Evolutionary conservation across 2,113 vertebrate genomes (phyloP).

Genomic region (Anolis carolinensis): DNA sequence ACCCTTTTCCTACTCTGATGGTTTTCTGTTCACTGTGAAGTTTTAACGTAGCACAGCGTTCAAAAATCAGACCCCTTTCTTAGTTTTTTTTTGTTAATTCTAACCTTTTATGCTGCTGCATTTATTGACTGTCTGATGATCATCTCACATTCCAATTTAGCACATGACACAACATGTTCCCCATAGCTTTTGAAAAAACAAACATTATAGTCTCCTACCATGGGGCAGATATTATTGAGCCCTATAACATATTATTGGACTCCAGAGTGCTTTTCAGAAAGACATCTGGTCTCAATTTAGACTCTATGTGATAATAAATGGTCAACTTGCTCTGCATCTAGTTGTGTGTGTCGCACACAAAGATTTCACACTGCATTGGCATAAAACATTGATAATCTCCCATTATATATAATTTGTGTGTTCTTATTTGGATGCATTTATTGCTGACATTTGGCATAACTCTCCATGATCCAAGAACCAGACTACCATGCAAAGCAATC

Average conservation of each 20-base stretch:
- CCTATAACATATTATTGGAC: background rate
- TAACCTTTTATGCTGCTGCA: background rate
- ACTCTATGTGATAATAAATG: background rate
- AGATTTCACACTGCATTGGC: background rate
- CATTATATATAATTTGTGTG: background rate
- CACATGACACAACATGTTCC: background rate
- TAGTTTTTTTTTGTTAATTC: background rate
- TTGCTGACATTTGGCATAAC: background rate
- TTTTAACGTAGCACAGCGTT: background rate
- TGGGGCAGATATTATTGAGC: background rate
- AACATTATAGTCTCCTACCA: background rate
- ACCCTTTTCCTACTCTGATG: background rate
- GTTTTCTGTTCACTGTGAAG: background rate
- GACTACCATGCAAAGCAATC: background rate
- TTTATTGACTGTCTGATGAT: background rate
- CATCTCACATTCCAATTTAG: background rate
- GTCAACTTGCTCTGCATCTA: background rate
- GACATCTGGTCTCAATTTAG: slow-evolving; percentile 12
- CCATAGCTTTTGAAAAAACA: background rate
- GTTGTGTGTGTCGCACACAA: background rate
- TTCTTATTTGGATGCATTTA: background rate
- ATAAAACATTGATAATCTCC: background rate
- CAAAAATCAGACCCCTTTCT: background rate
- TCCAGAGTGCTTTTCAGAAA: background rate
- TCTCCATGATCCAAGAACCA: background rate